These are phyloP conservation scores for Caenorhabditis drosophilae DNA, from an alignment of 2,888 invertebrate genomes.

Conservation along the genomic window DNA sequence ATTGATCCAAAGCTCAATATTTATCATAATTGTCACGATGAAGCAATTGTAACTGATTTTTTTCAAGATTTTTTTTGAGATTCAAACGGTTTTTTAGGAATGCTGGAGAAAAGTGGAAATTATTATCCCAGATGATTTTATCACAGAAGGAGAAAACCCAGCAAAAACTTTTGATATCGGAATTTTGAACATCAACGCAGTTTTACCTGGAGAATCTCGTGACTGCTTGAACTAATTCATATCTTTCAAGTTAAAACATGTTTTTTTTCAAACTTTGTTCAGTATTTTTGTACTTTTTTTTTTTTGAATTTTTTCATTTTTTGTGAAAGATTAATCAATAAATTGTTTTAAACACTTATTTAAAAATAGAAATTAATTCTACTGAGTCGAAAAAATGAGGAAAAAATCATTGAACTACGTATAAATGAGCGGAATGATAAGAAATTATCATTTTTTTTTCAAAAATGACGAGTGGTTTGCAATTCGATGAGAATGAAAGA, in stretches of 20 bases:
- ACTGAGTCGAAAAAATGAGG: not conserved
- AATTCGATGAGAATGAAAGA: not conserved
- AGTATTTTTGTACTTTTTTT: constrained; percentile 1
- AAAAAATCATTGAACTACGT: too few species aligned
- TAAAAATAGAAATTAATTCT: not conserved
- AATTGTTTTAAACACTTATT: not conserved
- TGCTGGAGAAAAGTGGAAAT: constrained; percentile 62
- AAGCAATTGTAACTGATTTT: constrained; percentile 34
- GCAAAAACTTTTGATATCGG: constrained; percentile 60
- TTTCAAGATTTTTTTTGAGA: not conserved
- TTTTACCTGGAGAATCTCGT: constrained; percentile 60
- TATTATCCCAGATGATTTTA: constrained; percentile 55
- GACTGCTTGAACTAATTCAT: constrained; percentile 57
- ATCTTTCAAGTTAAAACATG: not conserved
- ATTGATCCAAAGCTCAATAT: constrained; percentile 60
- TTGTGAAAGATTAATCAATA: not conserved
- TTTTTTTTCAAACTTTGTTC: not conserved
- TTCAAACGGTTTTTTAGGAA: too few species aligned
- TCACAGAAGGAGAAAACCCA: constrained; percentile 52
- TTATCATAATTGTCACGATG: constrained; percentile 64
- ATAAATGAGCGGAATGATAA: not conserved
- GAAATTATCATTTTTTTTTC: not conserved
- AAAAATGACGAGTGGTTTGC: not conserved
- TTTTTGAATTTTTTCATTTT: constrained; percentile 7
- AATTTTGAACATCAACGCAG: constrained; percentile 57